Evolutionary conservation across 2,888 invertebrate species (phyloP), one percentile per base, ranked within the genome.

Genomic region (Lasius platythorax): DNA sequence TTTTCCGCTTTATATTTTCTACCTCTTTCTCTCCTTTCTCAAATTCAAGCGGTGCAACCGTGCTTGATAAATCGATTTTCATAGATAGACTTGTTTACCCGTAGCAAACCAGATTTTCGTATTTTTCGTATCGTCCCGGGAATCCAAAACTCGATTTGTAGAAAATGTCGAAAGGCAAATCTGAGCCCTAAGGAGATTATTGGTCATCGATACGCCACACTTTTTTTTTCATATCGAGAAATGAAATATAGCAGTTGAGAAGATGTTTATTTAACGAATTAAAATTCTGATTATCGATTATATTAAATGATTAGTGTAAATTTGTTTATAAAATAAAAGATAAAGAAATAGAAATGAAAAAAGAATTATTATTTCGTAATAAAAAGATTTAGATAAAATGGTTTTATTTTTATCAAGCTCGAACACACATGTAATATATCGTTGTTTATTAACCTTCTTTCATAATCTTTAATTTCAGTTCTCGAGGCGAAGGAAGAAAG

Each of bases 41-140:
- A 79, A 70, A 63, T 79, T 63, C 37, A 63, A 79, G 72, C 64
- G 56, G 58, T 53, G 53, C 33, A 66, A 11, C 53, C 74, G 43
- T 75, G 56, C 56, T 66, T 58, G 64, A 43, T 82, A 82, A 82
- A 82, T 82, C 43, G 75, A 82, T 82, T 82, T 82, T 58, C 28
- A 82, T 75, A 64, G 75, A 75, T 53, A 53, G 64, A 15, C 53
- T 75, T 64, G 43, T 74, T 75, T 73, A 66, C 30, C 75, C 30
- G 23, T 50, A 43, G 56, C 73, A 53, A 73, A 75, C 15, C 40
- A 56, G 64, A 82, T 72, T 72, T 78, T 63, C 28, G 18, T 50
- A 46, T 37, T 70, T 79, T 70, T 70, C 37, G 28, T 23, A 67
- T 40, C 53, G 28, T 6, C 3, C 6, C 46, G 11, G 33, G 18